Conservation (phyloP, 64 coral and sea anemone species). For the Montipora foliosa region DNA sequence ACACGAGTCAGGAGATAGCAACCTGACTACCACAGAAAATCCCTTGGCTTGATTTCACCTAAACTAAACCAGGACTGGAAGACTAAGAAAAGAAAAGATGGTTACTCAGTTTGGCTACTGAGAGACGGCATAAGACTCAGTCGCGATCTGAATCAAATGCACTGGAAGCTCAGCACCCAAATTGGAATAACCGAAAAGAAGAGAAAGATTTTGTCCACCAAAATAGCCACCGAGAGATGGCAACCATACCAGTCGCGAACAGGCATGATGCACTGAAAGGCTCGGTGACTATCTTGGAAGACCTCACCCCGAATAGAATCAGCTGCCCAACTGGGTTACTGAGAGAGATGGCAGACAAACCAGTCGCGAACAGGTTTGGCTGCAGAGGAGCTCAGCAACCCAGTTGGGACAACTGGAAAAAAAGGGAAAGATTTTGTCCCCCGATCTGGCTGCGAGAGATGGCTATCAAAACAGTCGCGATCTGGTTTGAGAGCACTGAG, state of each 20-base stretch:
- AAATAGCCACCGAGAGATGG: neutral
- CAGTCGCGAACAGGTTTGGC: slow-evolving; percentile 17
- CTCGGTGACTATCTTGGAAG: neutral
- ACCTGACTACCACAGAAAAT: neutral
- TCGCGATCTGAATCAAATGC: slow-evolving; percentile 14
- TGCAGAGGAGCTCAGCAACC: slow-evolving; percentile 17
- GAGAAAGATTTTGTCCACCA: slow-evolving; percentile 29
- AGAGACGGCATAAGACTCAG: slow-evolving; percentile 15
- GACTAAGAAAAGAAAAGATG: neutral
- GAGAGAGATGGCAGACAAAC: slow-evolving; percentile 12
- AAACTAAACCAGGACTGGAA: neutral
- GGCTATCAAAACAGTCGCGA: neutral
- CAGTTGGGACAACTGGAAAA: slow-evolving; percentile 14
- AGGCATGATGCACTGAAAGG: slow-evolving; percentile 14
- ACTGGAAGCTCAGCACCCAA: slow-evolving; percentile 18
- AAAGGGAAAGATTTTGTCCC: slow-evolving; percentile 6
- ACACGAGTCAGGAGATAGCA: neutral
- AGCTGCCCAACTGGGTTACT: slow-evolving; percentile 2
- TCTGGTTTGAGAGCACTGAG: neutral
- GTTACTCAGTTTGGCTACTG: neutral
- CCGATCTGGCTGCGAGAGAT: slow-evolving; percentile 21
- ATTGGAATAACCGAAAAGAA: neutral
- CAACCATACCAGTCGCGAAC: slow-evolving; percentile 14
- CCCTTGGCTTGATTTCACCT: neutral
- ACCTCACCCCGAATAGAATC: neutral